Conservation (phyloP, 2,113 vertebrate species). For the Hippocampus zosterae region DNA sequence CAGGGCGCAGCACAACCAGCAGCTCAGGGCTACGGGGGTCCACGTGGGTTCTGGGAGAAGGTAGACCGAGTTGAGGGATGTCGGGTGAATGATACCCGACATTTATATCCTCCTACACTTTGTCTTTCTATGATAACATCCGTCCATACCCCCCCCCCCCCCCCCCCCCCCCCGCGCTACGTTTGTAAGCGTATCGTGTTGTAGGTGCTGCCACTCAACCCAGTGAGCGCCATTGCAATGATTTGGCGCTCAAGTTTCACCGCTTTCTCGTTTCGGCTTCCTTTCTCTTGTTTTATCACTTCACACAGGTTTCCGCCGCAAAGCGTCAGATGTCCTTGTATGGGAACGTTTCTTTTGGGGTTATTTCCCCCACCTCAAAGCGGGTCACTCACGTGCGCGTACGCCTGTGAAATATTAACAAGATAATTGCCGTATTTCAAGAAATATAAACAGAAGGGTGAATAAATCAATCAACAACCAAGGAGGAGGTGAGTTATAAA, state of each 20-base stretch:
- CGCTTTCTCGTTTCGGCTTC: slow-evolving; percentile 4
- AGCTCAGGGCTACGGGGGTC: slow-evolving; percentile 49
- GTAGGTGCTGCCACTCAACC: not conserved
- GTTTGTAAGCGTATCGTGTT: slow-evolving; percentile 16
- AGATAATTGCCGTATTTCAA: slow-evolving; percentile 29
- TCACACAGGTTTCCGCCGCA: not conserved
- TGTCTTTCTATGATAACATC: slow-evolving; percentile 9
- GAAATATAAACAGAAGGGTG: slow-evolving; percentile 41
- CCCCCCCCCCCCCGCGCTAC: not conserved
- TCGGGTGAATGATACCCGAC: slow-evolving; percentile 33
- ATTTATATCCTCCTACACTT: slow-evolving; percentile 4
- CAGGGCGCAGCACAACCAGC: slow-evolving; percentile 66
- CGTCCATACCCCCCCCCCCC: not conserved
- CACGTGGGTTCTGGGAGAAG: slow-evolving; percentile 30
- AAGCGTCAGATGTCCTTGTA: not conserved
- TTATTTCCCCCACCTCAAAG: slow-evolving; percentile 3
- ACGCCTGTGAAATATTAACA: slow-evolving; percentile 23
- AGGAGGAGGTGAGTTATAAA: slow-evolving; percentile 11
- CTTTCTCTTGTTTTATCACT: not conserved
- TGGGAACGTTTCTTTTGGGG: not conserved
- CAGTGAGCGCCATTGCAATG: slow-evolving; percentile 12
- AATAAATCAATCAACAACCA: slow-evolving; percentile 18
- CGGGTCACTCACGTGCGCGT: not conserved
- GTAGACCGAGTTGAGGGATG: slow-evolving; percentile 11
- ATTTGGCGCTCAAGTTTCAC: not conserved